phyloP scores from a whole-genome alignment of 2,113 vertebrate genomes.

The Neolamprologus sp. region DNA sequence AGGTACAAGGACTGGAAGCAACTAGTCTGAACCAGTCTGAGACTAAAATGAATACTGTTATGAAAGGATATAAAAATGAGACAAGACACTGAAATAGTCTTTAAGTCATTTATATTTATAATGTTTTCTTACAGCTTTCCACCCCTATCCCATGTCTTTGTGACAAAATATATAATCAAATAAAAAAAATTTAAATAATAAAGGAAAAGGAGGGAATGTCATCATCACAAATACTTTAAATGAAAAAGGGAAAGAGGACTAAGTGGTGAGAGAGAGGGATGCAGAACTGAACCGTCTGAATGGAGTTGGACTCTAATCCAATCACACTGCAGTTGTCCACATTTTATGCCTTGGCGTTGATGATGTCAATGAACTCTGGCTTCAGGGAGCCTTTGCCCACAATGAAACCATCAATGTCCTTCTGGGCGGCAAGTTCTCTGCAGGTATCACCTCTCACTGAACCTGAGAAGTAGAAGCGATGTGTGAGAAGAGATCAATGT shows the following conservation, averaged over 20 bases:
- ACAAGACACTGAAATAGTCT: neutral
- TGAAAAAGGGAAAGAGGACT: neutral
- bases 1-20: neutral
- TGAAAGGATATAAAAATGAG: neutral
- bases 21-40: neutral
- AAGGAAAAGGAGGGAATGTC: constrained; percentile 38
- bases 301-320: constrained; percentile 6
- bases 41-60: neutral
- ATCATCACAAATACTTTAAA: constrained; percentile 55
- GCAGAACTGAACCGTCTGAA: neutral
- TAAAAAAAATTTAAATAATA: neutral
- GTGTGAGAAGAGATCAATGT: neutral
- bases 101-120: constrained; percentile 57
- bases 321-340: neutral
- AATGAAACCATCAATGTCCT: constrained; percentile 93
- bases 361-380: constrained; percentile 91
- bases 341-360: constrained; percentile 84
- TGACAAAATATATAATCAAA: neutral
- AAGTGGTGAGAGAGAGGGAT: constrained; percentile 29
- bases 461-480: constrained; percentile 61
- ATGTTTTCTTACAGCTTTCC: constrained; percentile 25
- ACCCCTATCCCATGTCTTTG: constrained; percentile 26
- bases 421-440: constrained; percentile 87
- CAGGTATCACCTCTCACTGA: constrained; percentile 90
- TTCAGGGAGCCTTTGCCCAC: constrained; percentile 97